phyloP scores from a whole-genome alignment of 2,888 invertebrate genomes.

The Phyllotreta striolata region DNA sequence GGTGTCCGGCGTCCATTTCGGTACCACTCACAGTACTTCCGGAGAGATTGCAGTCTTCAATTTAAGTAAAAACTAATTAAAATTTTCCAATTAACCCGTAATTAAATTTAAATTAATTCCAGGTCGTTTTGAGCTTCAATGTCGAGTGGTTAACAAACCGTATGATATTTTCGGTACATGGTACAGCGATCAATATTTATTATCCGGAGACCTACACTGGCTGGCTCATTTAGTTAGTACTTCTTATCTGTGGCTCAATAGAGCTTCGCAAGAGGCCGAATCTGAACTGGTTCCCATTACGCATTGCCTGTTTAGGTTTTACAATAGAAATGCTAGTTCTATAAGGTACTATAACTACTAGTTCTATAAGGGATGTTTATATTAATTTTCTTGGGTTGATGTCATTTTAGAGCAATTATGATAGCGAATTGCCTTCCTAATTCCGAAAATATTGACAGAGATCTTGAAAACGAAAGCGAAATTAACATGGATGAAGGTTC shows the following conservation, averaged over 20 bases:
- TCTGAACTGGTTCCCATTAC: constrained; percentile 82
- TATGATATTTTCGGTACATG: constrained; percentile 91
- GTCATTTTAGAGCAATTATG: constrained; percentile 66
- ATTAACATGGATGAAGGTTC: constrained; percentile 42
- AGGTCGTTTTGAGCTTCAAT: constrained; percentile 73
- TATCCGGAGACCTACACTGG: constrained; percentile 85
- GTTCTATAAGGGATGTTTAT: background rate
- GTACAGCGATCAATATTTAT: constrained; percentile 81
- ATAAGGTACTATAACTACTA: constrained; percentile 69
- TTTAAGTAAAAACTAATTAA: constrained; percentile 57
- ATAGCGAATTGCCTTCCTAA: constrained; percentile 74
- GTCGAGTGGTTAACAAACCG: constrained; percentile 81
- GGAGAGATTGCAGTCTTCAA: constrained; percentile 90
- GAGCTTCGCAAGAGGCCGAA: constrained; percentile 81
- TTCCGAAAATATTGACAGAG: constrained; percentile 55
- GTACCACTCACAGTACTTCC: constrained; percentile 76
- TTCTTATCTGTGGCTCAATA: constrained; percentile 81
- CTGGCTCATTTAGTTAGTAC: constrained; percentile 77
- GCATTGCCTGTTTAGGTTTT: constrained; percentile 74
- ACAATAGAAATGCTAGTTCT: constrained; percentile 82
- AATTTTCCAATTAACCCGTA: background rate
- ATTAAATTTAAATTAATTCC: constrained; percentile 41
- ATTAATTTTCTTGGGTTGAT: background rate
- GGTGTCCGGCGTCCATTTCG: constrained; percentile 86
- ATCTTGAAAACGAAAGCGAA: constrained; percentile 48